These are phyloP conservation scores for Diglossa cyanea DNA, from an alignment of 2,797 vertebrate species.

Conservation along the genomic window DNA sequence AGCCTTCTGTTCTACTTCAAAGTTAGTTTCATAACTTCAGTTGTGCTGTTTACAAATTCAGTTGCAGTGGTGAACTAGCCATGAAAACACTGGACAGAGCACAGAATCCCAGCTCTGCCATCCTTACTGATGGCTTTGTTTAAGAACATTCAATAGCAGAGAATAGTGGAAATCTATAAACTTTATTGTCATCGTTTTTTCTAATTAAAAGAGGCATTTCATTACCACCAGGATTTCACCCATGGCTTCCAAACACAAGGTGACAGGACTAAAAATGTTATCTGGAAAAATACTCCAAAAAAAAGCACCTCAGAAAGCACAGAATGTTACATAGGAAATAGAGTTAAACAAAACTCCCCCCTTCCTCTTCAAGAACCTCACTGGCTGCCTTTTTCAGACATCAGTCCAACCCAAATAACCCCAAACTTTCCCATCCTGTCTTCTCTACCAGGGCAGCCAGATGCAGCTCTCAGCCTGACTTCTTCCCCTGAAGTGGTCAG, in stretches of 20 bases:
- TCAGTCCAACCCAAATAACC: background rate
- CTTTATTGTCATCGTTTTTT: background rate
- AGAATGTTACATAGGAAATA: background rate
- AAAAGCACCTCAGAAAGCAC: background rate
- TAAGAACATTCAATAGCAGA: background rate
- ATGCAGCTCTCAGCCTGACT: background rate
- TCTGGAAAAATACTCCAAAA: background rate
- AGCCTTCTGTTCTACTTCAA: background rate
- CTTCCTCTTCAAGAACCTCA: background rate
- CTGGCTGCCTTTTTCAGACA: background rate
- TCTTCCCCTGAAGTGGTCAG: background rate
- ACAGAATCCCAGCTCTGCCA: background rate
- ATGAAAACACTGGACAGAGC: background rate
- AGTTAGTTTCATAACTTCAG: background rate
- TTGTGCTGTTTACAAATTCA: background rate
- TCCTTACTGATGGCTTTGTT: constrained; percentile 12
- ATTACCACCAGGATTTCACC: background rate
- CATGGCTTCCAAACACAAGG: background rate
- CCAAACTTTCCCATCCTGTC: background rate
- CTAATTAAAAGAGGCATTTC: background rate
- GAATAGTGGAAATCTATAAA: background rate
- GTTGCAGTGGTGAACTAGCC: background rate
- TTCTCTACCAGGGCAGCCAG: background rate
- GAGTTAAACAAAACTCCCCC: background rate
- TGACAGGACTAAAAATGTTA: background rate